These are phyloP conservation scores for Protonibea diacanthus DNA, from an alignment of 2,797 vertebrate species.

Conservation along the genomic window DNA sequence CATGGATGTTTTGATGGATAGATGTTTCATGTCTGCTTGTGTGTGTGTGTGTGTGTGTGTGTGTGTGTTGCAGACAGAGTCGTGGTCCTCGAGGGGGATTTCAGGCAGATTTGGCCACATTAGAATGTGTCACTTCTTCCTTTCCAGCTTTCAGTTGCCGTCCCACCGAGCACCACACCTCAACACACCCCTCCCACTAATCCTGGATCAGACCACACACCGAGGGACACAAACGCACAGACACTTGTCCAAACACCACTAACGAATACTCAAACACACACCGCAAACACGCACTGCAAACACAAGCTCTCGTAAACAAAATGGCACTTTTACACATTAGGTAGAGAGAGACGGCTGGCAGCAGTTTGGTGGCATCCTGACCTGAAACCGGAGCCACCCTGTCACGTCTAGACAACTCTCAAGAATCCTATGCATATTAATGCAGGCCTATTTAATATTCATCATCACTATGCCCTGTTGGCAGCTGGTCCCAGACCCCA, in stretches of 20 bases:
- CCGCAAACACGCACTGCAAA: slow-evolving; percentile 15
- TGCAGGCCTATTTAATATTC: slow-evolving; percentile 78
- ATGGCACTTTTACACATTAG: slow-evolving; percentile 47
- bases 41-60: slow-evolving; percentile 25
- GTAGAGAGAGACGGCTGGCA: slow-evolving; percentile 57
- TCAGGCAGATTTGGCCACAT: slow-evolving; percentile 79
- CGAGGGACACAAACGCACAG: slow-evolving; percentile 58
- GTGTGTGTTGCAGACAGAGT: slow-evolving; percentile 40
- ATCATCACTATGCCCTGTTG: slow-evolving; percentile 75
- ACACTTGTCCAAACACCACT: slow-evolving; percentile 43
- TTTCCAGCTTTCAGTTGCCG: slow-evolving; percentile 68
- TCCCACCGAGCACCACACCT: slow-evolving; percentile 63
- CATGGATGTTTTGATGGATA: slow-evolving; percentile 19
- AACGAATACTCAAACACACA: slow-evolving; percentile 31
- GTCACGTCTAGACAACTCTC: slow-evolving; percentile 73
- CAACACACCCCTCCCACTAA: slow-evolving; percentile 73
- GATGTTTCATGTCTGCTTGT: slow-evolving; percentile 17
- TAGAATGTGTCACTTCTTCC: slow-evolving; percentile 74
- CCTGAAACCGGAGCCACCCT: slow-evolving; percentile 68
- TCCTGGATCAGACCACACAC: slow-evolving; percentile 82
- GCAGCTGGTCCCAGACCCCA: slow-evolving; percentile 77
- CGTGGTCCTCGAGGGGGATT: slow-evolving; percentile 72
- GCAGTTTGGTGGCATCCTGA: slow-evolving; percentile 70
- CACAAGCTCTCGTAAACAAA: slow-evolving; percentile 43
- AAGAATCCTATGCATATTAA: slow-evolving; percentile 80